Percentiles rank a stretch among this genome's conserved stretches.
These are phyloP conservation scores for Micronisus gabar DNA, from an alignment of 2,113 vertebrate genomes.

Conservation along the genomic window DNA sequence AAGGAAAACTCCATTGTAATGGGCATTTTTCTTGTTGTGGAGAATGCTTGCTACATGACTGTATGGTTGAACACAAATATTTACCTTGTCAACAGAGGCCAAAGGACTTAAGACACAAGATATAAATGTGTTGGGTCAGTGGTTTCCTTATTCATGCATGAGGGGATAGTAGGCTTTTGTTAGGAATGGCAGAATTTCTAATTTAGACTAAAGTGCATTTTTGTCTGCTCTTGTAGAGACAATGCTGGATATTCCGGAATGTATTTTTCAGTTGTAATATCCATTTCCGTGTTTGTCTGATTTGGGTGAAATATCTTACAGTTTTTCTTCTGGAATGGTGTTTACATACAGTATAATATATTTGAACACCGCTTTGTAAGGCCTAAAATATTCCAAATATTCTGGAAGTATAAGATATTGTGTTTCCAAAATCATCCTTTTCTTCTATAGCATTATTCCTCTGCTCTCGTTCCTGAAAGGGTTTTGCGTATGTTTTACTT, in stretches of 20 bases:
- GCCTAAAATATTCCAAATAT: not conserved
- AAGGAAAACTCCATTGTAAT: not conserved
- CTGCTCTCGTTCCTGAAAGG: not conserved
- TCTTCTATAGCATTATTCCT: not conserved
- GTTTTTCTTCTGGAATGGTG: not conserved
- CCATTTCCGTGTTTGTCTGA: not conserved
- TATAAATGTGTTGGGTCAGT: not conserved
- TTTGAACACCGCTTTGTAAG: not conserved
- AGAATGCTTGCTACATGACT: not conserved
- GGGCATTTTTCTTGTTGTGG: not conserved
- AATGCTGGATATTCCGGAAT: not conserved
- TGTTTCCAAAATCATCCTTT: not conserved
- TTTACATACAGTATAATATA: not conserved
- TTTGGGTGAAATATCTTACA: not conserved
- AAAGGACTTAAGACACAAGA: not conserved
- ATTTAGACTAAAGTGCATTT: not conserved
- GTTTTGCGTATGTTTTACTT: not conserved
- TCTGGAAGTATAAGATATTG: not conserved
- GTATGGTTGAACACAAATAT: not conserved
- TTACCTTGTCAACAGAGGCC: not conserved
- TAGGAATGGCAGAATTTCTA: not conserved
- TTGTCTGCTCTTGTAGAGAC: not conserved
- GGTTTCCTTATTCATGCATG: not conserved
- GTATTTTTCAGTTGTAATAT: not conserved
- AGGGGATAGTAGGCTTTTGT: not conserved